phyloP scores from a whole-genome alignment of 2,888 invertebrate species.

The Cryptocephalus moraei region DNA sequence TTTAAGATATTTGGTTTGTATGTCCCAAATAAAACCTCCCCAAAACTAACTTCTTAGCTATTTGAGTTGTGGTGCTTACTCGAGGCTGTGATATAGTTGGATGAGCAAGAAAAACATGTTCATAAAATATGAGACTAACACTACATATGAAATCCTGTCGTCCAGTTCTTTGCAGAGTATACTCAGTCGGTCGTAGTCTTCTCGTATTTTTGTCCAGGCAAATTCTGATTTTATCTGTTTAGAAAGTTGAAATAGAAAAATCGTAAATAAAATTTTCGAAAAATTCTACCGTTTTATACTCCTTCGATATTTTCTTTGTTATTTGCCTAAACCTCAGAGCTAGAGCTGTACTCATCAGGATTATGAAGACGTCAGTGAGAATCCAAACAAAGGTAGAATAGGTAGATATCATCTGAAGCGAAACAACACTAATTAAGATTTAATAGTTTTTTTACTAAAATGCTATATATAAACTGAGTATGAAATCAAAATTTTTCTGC shows the following conservation, averaged over 20 bases:
- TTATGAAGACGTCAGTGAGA: conserved; percentile 30
- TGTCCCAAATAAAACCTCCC: too few species aligned
- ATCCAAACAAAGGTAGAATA: conserved; percentile 27
- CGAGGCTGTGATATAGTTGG: conserved; percentile 18
- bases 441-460: too few species aligned
- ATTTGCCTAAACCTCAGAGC: conserved; percentile 28
- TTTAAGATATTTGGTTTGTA: too few species aligned
- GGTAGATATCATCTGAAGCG: conserved; percentile 22
- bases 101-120: conserved; percentile 20
- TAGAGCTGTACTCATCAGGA: conserved; percentile 25
- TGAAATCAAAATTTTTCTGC: too few species aligned
- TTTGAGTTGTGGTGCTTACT: conserved; percentile 15
- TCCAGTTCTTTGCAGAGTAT: conserved; percentile 18
- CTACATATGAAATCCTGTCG: conserved; percentile 14
- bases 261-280: neutral
- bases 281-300: neutral
- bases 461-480: too few species aligned
- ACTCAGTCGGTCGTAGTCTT: conserved; percentile 19
- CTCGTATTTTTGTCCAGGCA: conserved; percentile 18
- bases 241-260: conserved; percentile 1
- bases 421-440: neutral
- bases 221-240: conserved; percentile 7
- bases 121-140: conserved; percentile 18
- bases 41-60: neutral
- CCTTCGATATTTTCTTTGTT: conserved; percentile 1